Evolutionary conservation across 1,140 invertebrate species (phyloP).

Genomic region (Dryas iulia): DNA sequence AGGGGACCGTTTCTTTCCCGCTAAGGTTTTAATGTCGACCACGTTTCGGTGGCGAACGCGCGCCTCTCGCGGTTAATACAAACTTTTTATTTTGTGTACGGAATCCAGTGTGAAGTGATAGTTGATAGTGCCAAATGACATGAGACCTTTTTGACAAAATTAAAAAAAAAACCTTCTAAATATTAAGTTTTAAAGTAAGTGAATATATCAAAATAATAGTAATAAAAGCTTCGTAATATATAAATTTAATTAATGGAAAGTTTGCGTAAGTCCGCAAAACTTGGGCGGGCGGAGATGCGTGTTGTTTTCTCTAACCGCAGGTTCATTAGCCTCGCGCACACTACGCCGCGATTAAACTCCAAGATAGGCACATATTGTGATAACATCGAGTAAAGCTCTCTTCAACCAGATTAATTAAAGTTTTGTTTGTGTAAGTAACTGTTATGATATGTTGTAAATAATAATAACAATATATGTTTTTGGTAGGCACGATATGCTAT

Average conservation of each 20-base stretch:
- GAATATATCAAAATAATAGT: neutral
- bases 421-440: constrained; percentile 46
- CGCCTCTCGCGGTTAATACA: constrained; percentile 65
- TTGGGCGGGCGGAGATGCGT: constrained; percentile 50
- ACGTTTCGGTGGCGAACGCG: constrained; percentile 76
- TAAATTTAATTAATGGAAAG: constrained; percentile 66
- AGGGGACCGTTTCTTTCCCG: constrained; percentile 79
- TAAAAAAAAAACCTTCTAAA: neutral
- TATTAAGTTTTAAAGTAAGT: constrained; percentile 40
- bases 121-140: constrained; percentile 46
- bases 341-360: constrained; percentile 69
- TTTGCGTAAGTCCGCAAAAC: constrained; percentile 55
- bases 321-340: constrained; percentile 74
- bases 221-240: neutral
- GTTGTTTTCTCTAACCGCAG: constrained; percentile 73
- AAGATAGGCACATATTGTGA: constrained; percentile 63
- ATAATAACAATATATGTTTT: neutral
- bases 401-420: constrained; percentile 59
- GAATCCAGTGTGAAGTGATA: constrained; percentile 56
- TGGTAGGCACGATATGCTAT: no score
- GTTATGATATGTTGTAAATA: neutral
- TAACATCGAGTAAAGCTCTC: constrained; percentile 50
- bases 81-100: constrained; percentile 65
- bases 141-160: constrained; percentile 26
- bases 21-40: constrained; percentile 80